phyloP scores from a whole-genome alignment of 1,140 invertebrate species.

The Pinna nobilis region DNA sequence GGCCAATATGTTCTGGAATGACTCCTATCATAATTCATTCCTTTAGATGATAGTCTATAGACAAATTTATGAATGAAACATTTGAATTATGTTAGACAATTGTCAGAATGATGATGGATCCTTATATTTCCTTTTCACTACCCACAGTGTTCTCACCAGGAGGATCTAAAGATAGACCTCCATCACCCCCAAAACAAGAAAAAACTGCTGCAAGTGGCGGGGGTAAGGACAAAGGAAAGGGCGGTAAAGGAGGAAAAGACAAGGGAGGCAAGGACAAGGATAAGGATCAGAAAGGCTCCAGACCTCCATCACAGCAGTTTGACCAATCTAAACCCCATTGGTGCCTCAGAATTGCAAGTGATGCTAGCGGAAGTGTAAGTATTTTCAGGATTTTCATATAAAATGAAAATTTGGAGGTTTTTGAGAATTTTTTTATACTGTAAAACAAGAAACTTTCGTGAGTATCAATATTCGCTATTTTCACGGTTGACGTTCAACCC shows the following conservation, averaged over 20 bases:
- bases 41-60: too few relatives aligned
- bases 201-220: conserved; percentile 48
- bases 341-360: conserved; percentile 70
- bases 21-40: too few relatives aligned
- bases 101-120: neutral
- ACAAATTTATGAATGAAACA: too few relatives aligned
- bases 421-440: too few relatives aligned
- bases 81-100: too few relatives aligned
- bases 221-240: conserved; percentile 53
- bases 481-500: too few relatives aligned
- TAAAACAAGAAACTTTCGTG: too few relatives aligned
- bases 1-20: too few relatives aligned
- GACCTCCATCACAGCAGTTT: conserved; percentile 70
- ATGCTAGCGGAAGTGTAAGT: conserved; percentile 65
- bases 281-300: conserved; percentile 61
- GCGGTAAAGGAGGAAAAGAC: conserved; percentile 60
- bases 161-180: conserved; percentile 57
- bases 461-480: too few relatives aligned
- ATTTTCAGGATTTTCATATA: neutral
- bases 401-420: neutral
- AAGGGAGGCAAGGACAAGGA: conserved; percentile 63
- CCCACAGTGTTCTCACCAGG: too few relatives aligned
- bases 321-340: conserved; percentile 72
- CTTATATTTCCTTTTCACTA: neutral
- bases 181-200: conserved; percentile 61